These are phyloP conservation scores for Hesperia comma DNA, from an alignment of 2,888 invertebrate species.

Conservation along the genomic window DNA sequence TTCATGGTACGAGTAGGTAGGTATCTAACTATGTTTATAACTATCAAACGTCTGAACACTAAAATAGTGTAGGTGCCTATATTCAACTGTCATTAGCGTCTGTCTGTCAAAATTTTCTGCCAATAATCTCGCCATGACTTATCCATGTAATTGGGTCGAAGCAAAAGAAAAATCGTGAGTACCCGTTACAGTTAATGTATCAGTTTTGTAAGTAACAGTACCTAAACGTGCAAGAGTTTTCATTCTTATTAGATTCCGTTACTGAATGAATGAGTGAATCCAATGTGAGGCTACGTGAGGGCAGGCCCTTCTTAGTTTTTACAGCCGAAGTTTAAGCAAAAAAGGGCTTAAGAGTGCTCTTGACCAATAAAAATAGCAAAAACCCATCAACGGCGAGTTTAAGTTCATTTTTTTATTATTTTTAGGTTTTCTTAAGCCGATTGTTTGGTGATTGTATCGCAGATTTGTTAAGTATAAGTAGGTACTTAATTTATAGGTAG, in stretches of 20 bases:
- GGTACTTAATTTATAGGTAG: no score
- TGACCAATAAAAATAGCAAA: neutral
- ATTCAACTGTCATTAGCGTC: no score
- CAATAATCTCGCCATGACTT: no score
- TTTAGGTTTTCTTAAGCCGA: no score
- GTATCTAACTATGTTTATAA: no score
- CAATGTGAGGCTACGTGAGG: constrained; percentile 1
- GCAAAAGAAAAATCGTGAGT: neutral
- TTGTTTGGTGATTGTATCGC: no score
- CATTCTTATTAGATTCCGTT: constrained; percentile 11
- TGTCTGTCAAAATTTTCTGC: no score
- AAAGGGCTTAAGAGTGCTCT: neutral
- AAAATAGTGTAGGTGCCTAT: no score
- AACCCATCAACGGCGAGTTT: neutral
- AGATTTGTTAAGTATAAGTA: no score
- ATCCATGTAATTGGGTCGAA: neutral
- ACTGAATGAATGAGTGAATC: constrained; percentile 5
- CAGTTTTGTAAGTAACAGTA: neutral
- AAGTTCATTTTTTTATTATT: no score
- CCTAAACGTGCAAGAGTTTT: constrained; percentile 4
- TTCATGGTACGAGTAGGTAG: no score
- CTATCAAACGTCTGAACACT: no score
- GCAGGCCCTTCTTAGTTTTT: neutral
- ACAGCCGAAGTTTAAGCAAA: neutral
- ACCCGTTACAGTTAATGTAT: neutral